Percentiles rank a stretch among this genome's conserved stretches.
phyloP scores from a whole-genome alignment of 2,797 vertebrate species.

The Streptopelia turtur region DNA sequence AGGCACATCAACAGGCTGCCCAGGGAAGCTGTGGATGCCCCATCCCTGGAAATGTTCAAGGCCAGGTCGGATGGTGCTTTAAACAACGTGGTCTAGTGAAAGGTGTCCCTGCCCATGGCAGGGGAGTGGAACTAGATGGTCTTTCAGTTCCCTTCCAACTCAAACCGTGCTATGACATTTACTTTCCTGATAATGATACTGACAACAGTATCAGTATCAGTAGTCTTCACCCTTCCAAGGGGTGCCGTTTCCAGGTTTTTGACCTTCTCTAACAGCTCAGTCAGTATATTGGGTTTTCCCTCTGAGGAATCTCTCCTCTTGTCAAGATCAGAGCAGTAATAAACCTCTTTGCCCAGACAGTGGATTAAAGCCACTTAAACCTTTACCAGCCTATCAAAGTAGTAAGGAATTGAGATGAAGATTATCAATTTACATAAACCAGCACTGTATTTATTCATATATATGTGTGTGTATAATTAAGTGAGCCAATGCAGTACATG shows the following conservation, averaged over 20 bases:
- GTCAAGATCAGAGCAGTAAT: background rate
- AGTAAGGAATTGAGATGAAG: background rate
- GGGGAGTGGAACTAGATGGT: no score
- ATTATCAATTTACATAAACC: background rate
- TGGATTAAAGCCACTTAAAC: conserved; percentile 18
- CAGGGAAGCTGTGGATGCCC: no score
- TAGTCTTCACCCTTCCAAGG: background rate
- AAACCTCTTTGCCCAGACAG: background rate
- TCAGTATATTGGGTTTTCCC: background rate
- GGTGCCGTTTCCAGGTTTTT: background rate
- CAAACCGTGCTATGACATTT: background rate
- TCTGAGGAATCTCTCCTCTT: background rate
- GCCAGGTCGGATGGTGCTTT: no score
- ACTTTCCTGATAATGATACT: background rate
- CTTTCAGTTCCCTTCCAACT: no score
- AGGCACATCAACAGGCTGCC: no score
- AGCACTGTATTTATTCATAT: background rate
- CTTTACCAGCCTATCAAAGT: background rate
- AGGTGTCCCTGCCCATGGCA: no score
- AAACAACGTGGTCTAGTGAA: no score
- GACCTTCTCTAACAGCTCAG: background rate
- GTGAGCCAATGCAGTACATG: background rate
- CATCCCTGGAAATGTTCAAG: no score
- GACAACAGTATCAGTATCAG: background rate
- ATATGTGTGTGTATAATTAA: background rate